These are phyloP conservation scores for Mythimna loreyi DNA, from an alignment of 2,888 invertebrate species.

Conservation along the genomic window DNA sequence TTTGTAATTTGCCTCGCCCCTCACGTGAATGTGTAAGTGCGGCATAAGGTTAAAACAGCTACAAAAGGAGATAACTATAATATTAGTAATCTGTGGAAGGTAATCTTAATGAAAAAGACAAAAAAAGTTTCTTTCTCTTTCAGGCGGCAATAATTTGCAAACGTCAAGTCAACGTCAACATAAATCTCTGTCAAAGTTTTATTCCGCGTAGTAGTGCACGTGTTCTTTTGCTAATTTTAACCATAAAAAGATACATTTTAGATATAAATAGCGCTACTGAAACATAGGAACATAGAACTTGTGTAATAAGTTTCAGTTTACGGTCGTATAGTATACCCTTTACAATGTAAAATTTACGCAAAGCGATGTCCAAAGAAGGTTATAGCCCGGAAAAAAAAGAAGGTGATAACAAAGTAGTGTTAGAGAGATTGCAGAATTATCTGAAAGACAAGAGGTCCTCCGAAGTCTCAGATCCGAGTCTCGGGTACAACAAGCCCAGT, in stretches of 20 bases:
- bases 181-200: conserved; percentile 28
- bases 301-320: neutral
- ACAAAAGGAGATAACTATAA: no score
- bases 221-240: conserved; percentile 59
- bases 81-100: no score
- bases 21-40: no score
- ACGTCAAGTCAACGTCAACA: conserved; percentile 20
- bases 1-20: no score
- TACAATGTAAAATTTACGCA: conserved; percentile 67
- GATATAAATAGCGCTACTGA: neutral
- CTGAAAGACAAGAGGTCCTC: conserved; percentile 86
- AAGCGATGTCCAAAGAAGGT: conserved; percentile 89
- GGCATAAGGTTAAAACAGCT: no score
- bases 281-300: conserved; percentile 5
- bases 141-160: conserved; percentile 8
- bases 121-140: neutral
- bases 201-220: conserved; percentile 74
- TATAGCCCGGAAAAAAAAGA: conserved; percentile 88
- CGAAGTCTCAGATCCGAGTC: conserved; percentile 76
- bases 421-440: conserved; percentile 87
- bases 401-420: conserved; percentile 87
- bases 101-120: no score
- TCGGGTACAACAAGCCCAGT: conserved; percentile 81
- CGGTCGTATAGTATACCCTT: conserved; percentile 18
- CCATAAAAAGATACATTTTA: conserved; percentile 19